phyloP scores from a whole-genome alignment of 2,888 invertebrate genomes.

The Dorcus parallelipipedus region DNA sequence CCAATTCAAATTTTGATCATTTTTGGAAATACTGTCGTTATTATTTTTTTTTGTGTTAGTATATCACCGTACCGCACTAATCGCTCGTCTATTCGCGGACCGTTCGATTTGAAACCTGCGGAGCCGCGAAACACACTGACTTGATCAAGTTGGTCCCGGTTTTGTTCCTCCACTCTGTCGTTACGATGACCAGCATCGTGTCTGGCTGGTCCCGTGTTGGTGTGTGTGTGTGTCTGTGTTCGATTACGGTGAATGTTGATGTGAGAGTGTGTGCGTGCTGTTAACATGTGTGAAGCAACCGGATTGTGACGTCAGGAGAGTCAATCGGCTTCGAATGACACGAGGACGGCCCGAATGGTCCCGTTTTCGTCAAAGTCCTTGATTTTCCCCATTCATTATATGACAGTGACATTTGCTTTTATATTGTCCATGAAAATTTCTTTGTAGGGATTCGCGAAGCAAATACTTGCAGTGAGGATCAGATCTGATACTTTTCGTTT shows the following conservation, averaged over 20 bases:
- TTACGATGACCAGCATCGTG: slow-evolving; percentile 40
- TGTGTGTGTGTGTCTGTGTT: slow-evolving; percentile 1
- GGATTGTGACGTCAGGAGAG: slow-evolving; percentile 18
- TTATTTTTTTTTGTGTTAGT: no score
- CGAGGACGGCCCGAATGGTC: slow-evolving; percentile 3
- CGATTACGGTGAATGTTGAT: slow-evolving; percentile 5
- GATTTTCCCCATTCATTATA: no score
- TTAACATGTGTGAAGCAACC: slow-evolving; percentile 30
- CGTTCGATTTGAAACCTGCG: slow-evolving; percentile 30
- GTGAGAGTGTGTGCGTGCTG: slow-evolving; percentile 24
- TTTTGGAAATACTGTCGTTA: no score
- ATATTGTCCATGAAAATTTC: no score
- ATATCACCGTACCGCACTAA: slow-evolving; percentile 1
- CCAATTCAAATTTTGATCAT: no score
- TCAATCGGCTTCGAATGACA: slow-evolving; percentile 4
- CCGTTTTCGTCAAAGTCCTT: no score
- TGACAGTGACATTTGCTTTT: no score
- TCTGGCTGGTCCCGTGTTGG: slow-evolving; percentile 18
- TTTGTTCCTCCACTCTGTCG: slow-evolving; percentile 35
- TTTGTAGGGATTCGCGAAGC: no score
- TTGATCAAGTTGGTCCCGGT: slow-evolving; percentile 26
- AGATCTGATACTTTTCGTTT: no score
- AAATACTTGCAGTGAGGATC: no score
- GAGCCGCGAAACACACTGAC: slow-evolving; percentile 48
- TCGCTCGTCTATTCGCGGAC: slow-evolving; percentile 24